Percentiles rank a stretch among this genome's conserved stretches.
phyloP scores from a whole-genome alignment of 2,113 vertebrate genomes.

The Morone chrysops region DNA sequence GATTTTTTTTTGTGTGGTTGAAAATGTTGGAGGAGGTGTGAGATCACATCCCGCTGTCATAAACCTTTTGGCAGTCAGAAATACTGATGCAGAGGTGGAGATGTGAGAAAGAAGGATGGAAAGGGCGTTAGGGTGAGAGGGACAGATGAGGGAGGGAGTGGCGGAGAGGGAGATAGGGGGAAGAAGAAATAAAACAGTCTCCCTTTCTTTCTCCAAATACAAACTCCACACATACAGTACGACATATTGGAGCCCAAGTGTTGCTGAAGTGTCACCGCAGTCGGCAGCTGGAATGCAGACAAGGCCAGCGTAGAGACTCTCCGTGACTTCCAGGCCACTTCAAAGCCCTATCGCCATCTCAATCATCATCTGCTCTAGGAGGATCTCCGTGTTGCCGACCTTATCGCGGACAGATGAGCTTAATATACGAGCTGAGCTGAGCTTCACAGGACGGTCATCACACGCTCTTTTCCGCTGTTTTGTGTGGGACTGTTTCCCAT shows the following conservation, averaged over 20 bases:
- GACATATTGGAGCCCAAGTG: constrained; percentile 7
- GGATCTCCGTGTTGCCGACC: not conserved
- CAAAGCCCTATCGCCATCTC: constrained; percentile 16
- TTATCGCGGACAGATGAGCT: constrained; percentile 18
- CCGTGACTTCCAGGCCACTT: constrained; percentile 18
- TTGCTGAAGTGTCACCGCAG: constrained; percentile 35
- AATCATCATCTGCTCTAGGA: not conserved
- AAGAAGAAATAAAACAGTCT: not conserved
- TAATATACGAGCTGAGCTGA: not conserved
- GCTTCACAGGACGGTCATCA: constrained; percentile 2
- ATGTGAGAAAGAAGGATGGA: constrained; percentile 20
- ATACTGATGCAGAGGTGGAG: constrained; percentile 14
- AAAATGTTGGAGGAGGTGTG: constrained; percentile 63
- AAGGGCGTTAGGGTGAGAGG: constrained; percentile 6
- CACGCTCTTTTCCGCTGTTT: not conserved
- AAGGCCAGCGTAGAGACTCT: not conserved
- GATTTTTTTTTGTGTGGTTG: constrained; percentile 47
- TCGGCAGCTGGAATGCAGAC: constrained; percentile 42
- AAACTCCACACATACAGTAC: not conserved
- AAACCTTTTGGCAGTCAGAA: constrained; percentile 46
- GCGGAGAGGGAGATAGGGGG: not conserved
- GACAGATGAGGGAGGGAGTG: not conserved
- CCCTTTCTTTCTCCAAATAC: constrained; percentile 1
- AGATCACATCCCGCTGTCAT: constrained; percentile 72
- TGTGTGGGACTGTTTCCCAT: constrained; percentile 20